Base-by-base conservation (phyloP, 1,140 invertebrate species). In the Drosophila arawakana region DNA sequence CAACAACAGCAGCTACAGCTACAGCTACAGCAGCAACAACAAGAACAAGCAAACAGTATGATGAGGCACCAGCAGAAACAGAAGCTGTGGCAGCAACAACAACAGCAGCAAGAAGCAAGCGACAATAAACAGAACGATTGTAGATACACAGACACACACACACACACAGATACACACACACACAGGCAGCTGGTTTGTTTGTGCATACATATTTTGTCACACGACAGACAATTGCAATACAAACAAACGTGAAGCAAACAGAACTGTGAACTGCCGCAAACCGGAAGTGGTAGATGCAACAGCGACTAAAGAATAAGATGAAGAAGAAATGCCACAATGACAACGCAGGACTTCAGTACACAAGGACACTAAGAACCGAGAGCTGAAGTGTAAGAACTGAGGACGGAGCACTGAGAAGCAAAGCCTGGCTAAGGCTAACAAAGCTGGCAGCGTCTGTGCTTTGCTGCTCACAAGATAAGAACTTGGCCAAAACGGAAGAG, bases 191-290 rank as follows among this genome's bases (percentile, higher is more conserved):
- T 59, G 37, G 72, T 59, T 76, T 78, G 63, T 65, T 76, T 81
- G 72, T 76, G 71, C 71, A 62, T 46, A 79, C 66, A 85, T 66
- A 80, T 84, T 83, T 80, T 57, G 52, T 52, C 77, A 71, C 57
- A 43, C 41, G 71, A 72, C 73, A 80, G 81, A 88, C 83, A 89
- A 88, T 88, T 88, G 75, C 80, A 88, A 83, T 83, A 72, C 83
- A 88, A 83, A 89, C 83, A 88, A 89, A 82, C 79, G 73, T 88
- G 79, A 76, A 81, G 81, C 71, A 76, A 81, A 83, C 71, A 76
- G 78, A 78, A 82, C 15, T 71, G 73, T 69, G 67, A 66, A 81
- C 58, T 72, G 68, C 74, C 49, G 74, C 62, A 75, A 30, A 72
- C 70, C 50, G 69, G 69, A 71, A 78, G 78, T 62, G 63, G 60